These are phyloP conservation scores for Idaea aversata DNA, from an alignment of 2,888 invertebrate genomes.

Conservation along the genomic window DNA sequence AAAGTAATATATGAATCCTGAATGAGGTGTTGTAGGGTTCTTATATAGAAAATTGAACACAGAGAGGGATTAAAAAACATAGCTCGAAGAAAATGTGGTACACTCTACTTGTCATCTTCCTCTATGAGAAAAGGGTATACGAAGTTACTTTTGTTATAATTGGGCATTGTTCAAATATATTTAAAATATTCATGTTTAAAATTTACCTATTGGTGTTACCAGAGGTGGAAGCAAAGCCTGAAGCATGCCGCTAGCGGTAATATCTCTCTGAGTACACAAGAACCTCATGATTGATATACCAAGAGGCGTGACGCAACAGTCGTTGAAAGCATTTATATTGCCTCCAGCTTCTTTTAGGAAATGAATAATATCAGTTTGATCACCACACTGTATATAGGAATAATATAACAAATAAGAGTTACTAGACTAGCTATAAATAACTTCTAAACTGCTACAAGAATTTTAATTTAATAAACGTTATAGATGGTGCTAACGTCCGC, in stretches of 20 bases:
- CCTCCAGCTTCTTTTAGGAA: conserved; percentile 76
- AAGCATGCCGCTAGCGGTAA: conserved; percentile 40
- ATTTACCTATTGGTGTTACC: conserved; percentile 32
- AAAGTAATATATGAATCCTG: too few species aligned
- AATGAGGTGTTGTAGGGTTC: too few species aligned
- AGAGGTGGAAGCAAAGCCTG: conserved; percentile 49
- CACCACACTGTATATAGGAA: conserved; percentile 49
- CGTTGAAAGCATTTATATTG: conserved; percentile 71
- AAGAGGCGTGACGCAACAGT: conserved; percentile 77
- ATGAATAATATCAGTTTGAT: conserved; percentile 55
- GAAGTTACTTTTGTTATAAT: too few species aligned
- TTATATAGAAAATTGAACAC: too few species aligned
- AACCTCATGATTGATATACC: conserved; percentile 63
- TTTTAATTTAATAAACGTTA: too few species aligned
- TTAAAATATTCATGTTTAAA: not conserved
- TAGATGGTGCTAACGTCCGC: too few species aligned
- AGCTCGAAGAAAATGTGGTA: too few species aligned
- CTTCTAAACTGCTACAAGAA: too few species aligned
- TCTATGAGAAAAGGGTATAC: too few species aligned
- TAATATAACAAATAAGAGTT: not conserved
- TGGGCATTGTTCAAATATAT: too few species aligned
- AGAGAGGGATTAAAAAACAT: too few species aligned
- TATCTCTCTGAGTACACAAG: conserved; percentile 44
- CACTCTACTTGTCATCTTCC: too few species aligned
- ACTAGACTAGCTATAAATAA: not conserved